Evolutionary conservation across 2,113 vertebrate species (phyloP).

Genomic region (Periophthalmodon schlosseri): DNA sequence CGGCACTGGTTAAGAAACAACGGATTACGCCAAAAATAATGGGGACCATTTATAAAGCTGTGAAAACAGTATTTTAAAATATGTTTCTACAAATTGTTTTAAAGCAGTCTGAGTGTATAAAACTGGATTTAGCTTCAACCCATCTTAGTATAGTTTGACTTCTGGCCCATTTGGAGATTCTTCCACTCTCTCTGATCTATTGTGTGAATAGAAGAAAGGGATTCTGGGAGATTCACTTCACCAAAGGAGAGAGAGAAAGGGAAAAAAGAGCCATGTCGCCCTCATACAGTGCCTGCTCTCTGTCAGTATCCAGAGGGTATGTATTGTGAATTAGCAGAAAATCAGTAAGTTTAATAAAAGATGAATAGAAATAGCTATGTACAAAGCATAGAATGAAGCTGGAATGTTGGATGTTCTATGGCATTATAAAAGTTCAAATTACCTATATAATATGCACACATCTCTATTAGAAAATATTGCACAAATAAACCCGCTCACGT

Average conservation of each 20-base stretch:
- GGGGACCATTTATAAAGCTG: no score
- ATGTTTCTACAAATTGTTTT: neutral
- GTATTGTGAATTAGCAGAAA: conserved; percentile 33
- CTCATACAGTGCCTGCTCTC: conserved; percentile 22
- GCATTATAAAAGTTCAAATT: conserved; percentile 22
- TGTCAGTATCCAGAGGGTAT: conserved; percentile 24
- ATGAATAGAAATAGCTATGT: conserved; percentile 26
- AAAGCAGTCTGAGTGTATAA: neutral
- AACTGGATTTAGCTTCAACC: neutral
- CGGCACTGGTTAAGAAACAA: no score
- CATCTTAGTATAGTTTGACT: neutral
- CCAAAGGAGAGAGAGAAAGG: conserved; percentile 22
- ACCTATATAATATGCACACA: conserved; percentile 7
- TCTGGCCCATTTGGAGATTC: conserved; percentile 33
- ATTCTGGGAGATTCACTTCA: conserved; percentile 39
- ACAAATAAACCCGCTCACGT: conserved; percentile 2
- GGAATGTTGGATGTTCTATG: conserved; percentile 16
- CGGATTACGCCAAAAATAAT: no score
- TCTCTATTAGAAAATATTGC: conserved; percentile 9
- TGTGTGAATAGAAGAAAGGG: neutral
- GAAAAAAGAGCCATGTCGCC: conserved; percentile 38
- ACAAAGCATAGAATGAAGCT: conserved; percentile 18
- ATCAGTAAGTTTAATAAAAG: conserved; percentile 38
- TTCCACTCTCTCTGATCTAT: conserved; percentile 31
- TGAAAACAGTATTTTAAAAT: neutral